These are phyloP conservation scores for Zeuzera pyrina DNA, from an alignment of 2,888 invertebrate genomes.

Conservation along the genomic window DNA sequence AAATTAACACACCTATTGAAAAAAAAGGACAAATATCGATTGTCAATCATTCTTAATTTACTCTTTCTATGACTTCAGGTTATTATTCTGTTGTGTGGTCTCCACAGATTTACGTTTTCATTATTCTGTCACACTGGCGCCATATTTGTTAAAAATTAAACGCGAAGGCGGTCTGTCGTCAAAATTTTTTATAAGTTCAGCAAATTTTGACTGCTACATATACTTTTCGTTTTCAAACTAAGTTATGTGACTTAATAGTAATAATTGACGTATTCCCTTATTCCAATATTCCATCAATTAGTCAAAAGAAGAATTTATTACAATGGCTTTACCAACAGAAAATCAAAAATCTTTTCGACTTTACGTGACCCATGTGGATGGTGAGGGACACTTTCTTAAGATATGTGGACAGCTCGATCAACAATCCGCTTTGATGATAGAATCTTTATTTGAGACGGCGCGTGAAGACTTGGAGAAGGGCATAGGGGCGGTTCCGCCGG, in stretches of 20 bases:
- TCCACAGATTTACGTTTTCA: too few species aligned
- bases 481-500: conserved; percentile 55
- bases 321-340: conserved; percentile 49
- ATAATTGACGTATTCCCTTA: too few species aligned
- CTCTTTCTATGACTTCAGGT: too few species aligned
- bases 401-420: conserved; percentile 81
- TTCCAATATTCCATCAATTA: background rate
- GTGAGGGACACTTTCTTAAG: conserved; percentile 78
- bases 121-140: too few species aligned
- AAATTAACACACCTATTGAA: too few species aligned
- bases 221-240: conserved; percentile 21
- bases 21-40: too few species aligned
- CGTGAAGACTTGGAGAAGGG: conserved; percentile 56
- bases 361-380: conserved; percentile 78
- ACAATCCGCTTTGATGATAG: conserved; percentile 68
- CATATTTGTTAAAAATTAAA: conserved; percentile 60
- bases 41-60: too few species aligned
- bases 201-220: conserved; percentile 35
- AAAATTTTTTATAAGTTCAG: conserved; percentile 28
- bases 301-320: background rate
- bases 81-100: too few species aligned
- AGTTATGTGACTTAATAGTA: conserved; percentile 36
- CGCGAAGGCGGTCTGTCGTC: conserved; percentile 50
- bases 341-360: conserved; percentile 50
- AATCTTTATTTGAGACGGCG: conserved; percentile 56